These are phyloP conservation scores for Galemys pyrenaicus DNA, from an alignment of 2,113 vertebrate genomes.

Conservation along the genomic window DNA sequence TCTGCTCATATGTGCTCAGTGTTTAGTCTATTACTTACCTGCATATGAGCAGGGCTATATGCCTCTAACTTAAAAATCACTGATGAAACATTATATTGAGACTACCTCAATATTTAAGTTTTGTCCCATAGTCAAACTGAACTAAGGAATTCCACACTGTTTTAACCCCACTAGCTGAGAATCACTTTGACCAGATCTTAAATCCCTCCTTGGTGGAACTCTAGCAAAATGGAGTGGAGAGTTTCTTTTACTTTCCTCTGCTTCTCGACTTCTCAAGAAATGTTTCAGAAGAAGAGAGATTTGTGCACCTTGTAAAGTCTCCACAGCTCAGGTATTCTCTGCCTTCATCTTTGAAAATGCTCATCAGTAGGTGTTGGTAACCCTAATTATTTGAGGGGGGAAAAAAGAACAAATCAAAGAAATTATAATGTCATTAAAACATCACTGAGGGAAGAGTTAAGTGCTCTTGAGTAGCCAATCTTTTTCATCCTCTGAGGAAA, in stretches of 20 bases:
- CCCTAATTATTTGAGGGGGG: not conserved
- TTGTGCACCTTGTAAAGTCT: not conserved
- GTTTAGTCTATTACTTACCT: not conserved
- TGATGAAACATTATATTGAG: not conserved
- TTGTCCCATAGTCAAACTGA: not conserved
- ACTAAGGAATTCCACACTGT: not conserved
- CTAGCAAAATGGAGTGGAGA: not conserved
- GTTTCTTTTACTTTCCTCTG: not conserved
- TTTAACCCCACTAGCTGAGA: not conserved
- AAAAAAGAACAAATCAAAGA: not conserved
- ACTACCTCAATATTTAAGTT: not conserved
- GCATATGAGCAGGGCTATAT: not conserved
- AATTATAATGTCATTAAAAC: not conserved
- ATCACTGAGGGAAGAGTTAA: not conserved
- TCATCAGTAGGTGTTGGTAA: not conserved
- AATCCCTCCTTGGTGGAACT: not conserved
- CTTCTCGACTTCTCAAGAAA: not conserved
- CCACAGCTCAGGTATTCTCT: not conserved
- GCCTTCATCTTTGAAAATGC: not conserved
- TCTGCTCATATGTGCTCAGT: not conserved
- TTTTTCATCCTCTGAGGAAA: conserved; percentile 19
- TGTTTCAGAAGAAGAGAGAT: not conserved
- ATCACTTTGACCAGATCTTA: not conserved
- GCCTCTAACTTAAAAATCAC: not conserved
- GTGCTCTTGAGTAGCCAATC: not conserved